These are phyloP conservation scores for Himalopsyche japonica DNA, from an alignment of 2,888 invertebrate genomes.

Conservation along the genomic window DNA sequence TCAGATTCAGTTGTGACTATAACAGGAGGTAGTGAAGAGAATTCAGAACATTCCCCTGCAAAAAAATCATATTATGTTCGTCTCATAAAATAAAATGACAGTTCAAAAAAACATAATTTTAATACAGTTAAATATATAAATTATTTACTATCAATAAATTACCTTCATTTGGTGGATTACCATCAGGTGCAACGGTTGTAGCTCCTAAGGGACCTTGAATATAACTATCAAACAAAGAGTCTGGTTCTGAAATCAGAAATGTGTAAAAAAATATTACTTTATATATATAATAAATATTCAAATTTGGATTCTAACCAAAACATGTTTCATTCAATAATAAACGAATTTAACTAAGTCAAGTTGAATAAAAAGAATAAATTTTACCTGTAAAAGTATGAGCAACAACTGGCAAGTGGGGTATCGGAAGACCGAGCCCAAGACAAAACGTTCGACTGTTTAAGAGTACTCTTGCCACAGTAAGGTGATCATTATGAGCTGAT, in stretches of 20 bases:
- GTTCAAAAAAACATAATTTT: background rate
- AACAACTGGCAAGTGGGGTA: constrained; percentile 70
- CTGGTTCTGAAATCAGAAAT: constrained; percentile 60
- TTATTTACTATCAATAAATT: constrained; percentile 3
- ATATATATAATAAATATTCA: too few species aligned
- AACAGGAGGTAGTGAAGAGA: constrained; percentile 57
- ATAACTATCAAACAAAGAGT: constrained; percentile 72
- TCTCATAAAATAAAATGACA: too few species aligned
- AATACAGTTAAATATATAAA: background rate
- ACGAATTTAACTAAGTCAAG: background rate
- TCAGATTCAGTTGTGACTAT: constrained; percentile 59
- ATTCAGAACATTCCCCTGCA: constrained; percentile 49
- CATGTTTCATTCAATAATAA: too few species aligned
- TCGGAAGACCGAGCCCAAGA: constrained; percentile 72
- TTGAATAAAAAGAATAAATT: constrained; percentile 12
- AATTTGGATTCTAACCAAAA: too few species aligned
- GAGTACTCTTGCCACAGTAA: constrained; percentile 82
- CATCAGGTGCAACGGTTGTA: constrained; percentile 52
- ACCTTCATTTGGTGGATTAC: constrained; percentile 57
- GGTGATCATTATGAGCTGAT: constrained; percentile 87
- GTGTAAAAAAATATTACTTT: too few species aligned
- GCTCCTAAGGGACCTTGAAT: constrained; percentile 55
- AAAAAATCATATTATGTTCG: background rate
- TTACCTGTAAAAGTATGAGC: constrained; percentile 79
- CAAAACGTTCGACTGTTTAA: constrained; percentile 79